Evolutionary conservation across 35 echinoderm and acorn worm genomes (phyloP).

Genomic region (Acanthaster planci): DNA sequence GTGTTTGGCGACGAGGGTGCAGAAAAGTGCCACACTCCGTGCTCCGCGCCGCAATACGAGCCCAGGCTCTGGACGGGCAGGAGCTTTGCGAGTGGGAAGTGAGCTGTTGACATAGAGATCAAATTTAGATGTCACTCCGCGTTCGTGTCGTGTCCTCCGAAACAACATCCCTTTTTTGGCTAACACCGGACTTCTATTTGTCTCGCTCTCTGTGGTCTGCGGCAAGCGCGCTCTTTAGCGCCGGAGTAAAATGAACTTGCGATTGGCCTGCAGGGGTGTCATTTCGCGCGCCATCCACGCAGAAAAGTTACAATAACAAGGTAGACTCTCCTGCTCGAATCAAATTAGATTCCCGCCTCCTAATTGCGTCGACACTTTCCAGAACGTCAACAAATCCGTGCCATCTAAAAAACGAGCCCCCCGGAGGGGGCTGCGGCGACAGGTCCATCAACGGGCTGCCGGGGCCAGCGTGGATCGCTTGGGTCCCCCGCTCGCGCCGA

Average conservation of each 20-base stretch:
- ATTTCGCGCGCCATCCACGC: conserved; percentile 26
- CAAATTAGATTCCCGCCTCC: conserved; percentile 23
- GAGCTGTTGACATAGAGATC: conserved; percentile 25
- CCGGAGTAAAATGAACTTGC: conserved; percentile 24
- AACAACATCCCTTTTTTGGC: conserved; percentile 5
- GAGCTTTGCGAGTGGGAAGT: not conserved
- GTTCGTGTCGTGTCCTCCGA: conserved; percentile 18
- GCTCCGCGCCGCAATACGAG: not conserved
- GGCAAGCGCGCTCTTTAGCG: not conserved
- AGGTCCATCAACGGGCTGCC: not conserved
- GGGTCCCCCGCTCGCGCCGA: not conserved
- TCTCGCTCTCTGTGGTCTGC: no score
- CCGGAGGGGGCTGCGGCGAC: not conserved
- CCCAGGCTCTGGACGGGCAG: not conserved
- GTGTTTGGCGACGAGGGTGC: conserved; percentile 1
- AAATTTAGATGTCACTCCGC: conserved; percentile 23
- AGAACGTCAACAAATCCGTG: conserved; percentile 23
- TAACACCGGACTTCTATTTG: not conserved
- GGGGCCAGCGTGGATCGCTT: no score
- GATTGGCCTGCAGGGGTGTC: conserved; percentile 23
- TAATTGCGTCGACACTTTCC: conserved; percentile 23
- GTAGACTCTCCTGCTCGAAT: not conserved
- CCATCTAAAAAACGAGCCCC: conserved; percentile 12
- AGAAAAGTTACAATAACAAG: conserved; percentile 32
- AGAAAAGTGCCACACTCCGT: not conserved